Evolutionary conservation across 2,797 vertebrate species (phyloP), one percentile per base, ranked within the genome.

Genomic region (Lacerta viridis): DNA sequence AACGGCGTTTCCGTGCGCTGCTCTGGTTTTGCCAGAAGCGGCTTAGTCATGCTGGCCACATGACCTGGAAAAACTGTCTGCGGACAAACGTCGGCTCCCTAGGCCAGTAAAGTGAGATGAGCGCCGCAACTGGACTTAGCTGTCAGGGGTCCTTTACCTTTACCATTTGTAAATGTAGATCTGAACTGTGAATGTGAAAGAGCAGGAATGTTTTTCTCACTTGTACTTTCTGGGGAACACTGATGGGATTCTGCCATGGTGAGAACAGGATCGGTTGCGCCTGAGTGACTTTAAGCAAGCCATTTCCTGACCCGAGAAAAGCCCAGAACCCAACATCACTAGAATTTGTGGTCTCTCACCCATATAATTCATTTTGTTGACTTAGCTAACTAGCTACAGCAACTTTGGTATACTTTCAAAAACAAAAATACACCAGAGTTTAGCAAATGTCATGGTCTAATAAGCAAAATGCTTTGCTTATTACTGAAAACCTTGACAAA

Each of bases 271-370:
- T 88, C 87, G 90, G 89, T 29, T 69, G 20, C 20, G 85, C 13
- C 69, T 4, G 15, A 23, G 33, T 68, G 46, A 13, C 33, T 15
- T 69, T 46, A 82, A 90, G 46, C 0, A 7, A 83, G 41, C 87
- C 80, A 90, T 89, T 92, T 95, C 90, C 91, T 92, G 89, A 92
- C 80, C 78, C 89, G 81, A 92, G 76, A 83, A 89, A 66, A 41
- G 68, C 85, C 85, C 46, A 88, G 78, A 88, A 91, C 83, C 18
- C 85, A 88, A 64, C 1, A 74, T 75, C 83, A 93, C 84, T 71
- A 90, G 86, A 61, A 55, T 81, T 50, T 79, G 15, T 55, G 90
- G n/a, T 86, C 93, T 82, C 89, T 88, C 17, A 78, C 36, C 46
- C n/a, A 71, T 8, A 55, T 36, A 66, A 79, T 80, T 72, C 41